Conservation (phyloP, 2,888 invertebrate species). For the Drosophila atripex region DNA sequence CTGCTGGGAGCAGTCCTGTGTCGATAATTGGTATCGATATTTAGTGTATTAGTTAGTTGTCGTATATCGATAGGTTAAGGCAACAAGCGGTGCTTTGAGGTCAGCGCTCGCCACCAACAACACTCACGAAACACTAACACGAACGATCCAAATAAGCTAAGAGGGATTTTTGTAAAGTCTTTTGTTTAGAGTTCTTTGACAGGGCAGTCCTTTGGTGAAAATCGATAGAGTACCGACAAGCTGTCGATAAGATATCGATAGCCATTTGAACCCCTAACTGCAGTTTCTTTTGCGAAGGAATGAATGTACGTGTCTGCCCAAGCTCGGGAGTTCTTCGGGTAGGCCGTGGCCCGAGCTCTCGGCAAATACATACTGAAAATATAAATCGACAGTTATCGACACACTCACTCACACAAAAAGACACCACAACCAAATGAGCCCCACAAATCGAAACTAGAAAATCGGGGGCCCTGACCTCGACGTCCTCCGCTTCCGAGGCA, state of each 20-base stretch:
- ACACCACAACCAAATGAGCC: slow-evolving; percentile 56
- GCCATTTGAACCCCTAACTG: neutral
- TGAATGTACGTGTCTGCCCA: neutral
- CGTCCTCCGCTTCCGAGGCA: slow-evolving; percentile 46
- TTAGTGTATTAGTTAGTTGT: slow-evolving; percentile 26
- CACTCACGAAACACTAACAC: slow-evolving; percentile 15
- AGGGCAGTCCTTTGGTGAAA: neutral
- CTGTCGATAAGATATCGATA: neutral
- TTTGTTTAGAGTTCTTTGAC: neutral
- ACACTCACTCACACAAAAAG: slow-evolving; percentile 30
- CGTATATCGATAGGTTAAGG: slow-evolving; percentile 2
- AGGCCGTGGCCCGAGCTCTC: neutral
- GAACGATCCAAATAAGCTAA: slow-evolving; percentile 1
- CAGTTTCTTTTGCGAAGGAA: neutral
- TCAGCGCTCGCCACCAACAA: slow-evolving; percentile 45
- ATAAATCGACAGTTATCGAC: slow-evolving; percentile 1
- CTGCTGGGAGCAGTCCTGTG: neutral
- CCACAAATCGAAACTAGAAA: slow-evolving; percentile 52
- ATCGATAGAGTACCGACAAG: slow-evolving; percentile 2
- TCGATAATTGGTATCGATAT: slow-evolving; percentile 19
- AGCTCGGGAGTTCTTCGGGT: neutral
- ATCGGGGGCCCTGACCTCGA: slow-evolving; percentile 51
- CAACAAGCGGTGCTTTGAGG: slow-evolving; percentile 52
- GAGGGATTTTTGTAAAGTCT: neutral
- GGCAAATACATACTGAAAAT: neutral